Base-by-base conservation (phyloP, 2,888 invertebrate species). In the Erynnis tages region DNA sequence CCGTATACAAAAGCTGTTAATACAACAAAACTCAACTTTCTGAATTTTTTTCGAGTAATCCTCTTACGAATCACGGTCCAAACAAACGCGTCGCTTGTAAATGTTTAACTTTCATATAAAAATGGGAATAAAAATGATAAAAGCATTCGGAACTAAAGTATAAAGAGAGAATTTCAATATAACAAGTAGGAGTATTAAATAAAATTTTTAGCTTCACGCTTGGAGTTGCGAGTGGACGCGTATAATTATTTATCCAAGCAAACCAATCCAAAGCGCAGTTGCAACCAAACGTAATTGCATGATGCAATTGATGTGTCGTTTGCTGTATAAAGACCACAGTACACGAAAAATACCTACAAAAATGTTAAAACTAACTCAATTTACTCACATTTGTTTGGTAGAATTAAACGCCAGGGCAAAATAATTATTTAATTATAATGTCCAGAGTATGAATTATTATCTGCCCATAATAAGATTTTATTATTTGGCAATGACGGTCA, bases 231-330 rank as follows among this genome's bases (percentile, higher is more conserved):
- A 34, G 25, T 8, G 27, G 34, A 50, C 34, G 14, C 32, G 41
- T 50, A 34, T 27, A 43, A 35, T 41, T 50, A 43, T 50, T 50
- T 50, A 43, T 50, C 49, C 49, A 34, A 50, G 41, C 41, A 52
- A 34, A 52, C 43, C 68, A 72, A 73, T 73, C 64, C 71, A 68
- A 73, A 75, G 67, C 69, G 73, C 78, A 76, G 78, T 79, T 76
- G 73, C 69, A 65, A 62, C 67, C 63, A 57, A 61, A 60, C 71
- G 72, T 76, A 79, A 82, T 79, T 79, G 76, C 77, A 77, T 82
- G n/a, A n/a, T n/a, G n/a, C n/a, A n/a, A n/a, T n/a, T n/a, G n/a
- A n/a, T n/a, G n/a, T n/a, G 2, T 48, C n/a, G 32, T 48, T 48
- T 30, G 16, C 21, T 44, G 7, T 4, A n/a, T 25, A 7, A 19